Conservation (phyloP, 1,140 invertebrate genomes). For the Vanessa tameamea region DNA sequence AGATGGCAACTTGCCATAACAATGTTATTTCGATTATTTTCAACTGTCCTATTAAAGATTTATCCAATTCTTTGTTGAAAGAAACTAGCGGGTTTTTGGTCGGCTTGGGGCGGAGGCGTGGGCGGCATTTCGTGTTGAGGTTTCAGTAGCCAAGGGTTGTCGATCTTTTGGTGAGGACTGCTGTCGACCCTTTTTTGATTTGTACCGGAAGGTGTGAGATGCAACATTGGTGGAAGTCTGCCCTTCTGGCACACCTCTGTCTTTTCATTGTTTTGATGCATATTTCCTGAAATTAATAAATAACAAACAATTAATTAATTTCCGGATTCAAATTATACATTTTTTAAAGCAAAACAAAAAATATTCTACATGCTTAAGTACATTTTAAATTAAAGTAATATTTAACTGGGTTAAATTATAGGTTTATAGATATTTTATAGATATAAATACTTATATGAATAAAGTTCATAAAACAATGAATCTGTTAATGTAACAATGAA, state of each 20-base stretch:
- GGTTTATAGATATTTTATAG: too few relatives aligned
- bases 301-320: too few relatives aligned
- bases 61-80: conserved; percentile 72
- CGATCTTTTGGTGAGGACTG: conserved; percentile 39
- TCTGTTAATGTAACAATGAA: too few relatives aligned
- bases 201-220: conserved; percentile 60
- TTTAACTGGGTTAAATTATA: too few relatives aligned
- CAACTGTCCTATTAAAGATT: conserved; percentile 32
- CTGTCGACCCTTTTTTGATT: conserved; percentile 55
- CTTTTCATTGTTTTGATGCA: conserved; percentile 70
- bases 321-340: background rate
- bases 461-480: too few relatives aligned
- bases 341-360: background rate
- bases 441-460: too few relatives aligned
- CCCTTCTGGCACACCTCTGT: conserved; percentile 55
- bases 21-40: conserved; percentile 53
- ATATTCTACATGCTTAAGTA: too few relatives aligned
- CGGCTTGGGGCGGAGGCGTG: conserved; percentile 65
- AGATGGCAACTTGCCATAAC: conserved; percentile 73
- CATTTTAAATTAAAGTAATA: too few relatives aligned
- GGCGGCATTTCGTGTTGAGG: conserved; percentile 70
- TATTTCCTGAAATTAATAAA: conserved; percentile 58
- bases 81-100: conserved; percentile 56
- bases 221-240: conserved; percentile 59
- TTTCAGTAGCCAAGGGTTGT: conserved; percentile 63